Conservation (phyloP, 2,797 vertebrate species). For the Mormyrops boulengeri region DNA sequence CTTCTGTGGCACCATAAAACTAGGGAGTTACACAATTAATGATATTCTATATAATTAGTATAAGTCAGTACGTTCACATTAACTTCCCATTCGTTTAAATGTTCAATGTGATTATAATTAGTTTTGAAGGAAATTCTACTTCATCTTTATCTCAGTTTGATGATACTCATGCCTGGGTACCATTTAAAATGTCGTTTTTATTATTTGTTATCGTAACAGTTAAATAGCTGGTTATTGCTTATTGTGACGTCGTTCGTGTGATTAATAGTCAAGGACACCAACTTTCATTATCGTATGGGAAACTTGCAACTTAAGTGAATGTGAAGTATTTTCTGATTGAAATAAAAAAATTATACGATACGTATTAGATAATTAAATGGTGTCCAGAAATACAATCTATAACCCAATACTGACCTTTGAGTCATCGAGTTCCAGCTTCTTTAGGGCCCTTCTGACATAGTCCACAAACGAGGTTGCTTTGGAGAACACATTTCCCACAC, state of each 20-base stretch:
- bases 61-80: background rate
- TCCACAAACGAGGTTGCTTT: constrained; percentile 84
- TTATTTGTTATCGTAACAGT: background rate
- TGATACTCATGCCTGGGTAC: background rate
- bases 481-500: constrained; percentile 88
- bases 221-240: background rate
- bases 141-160: background rate
- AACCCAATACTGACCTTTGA: constrained; percentile 62
- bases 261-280: background rate
- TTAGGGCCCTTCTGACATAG: constrained; percentile 80
- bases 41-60: background rate
- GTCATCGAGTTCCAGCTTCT: constrained; percentile 81
- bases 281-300: background rate
- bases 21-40: background rate
- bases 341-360: background rate
- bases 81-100: background rate
- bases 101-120: background rate
- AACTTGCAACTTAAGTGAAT: background rate
- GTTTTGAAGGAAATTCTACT: background rate
- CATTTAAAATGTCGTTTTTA: background rate
- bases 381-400: background rate
- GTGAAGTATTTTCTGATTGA: background rate
- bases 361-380: background rate
- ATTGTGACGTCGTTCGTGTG: background rate
- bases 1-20: background rate